Conservation (phyloP, 2,113 vertebrate genomes). For the Centropus bengalensis region DNA sequence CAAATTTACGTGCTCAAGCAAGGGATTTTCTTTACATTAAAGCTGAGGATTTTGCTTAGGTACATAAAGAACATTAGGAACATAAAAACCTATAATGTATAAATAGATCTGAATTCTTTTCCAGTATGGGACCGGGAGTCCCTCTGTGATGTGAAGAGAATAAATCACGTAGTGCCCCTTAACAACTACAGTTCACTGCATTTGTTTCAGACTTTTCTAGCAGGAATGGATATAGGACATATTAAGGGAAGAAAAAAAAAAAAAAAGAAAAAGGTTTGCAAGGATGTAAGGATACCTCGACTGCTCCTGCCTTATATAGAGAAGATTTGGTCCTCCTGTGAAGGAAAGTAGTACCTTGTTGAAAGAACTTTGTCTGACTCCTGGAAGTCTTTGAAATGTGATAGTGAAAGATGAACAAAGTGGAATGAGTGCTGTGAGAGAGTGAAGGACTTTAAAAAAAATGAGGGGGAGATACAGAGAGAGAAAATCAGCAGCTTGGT, state of each 20-base stretch:
- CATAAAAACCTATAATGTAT: not conserved
- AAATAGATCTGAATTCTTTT: not conserved
- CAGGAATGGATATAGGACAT: not conserved
- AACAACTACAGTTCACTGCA: not conserved
- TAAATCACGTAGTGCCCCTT: not conserved
- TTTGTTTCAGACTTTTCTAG: not conserved
- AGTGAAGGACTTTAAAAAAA: not conserved
- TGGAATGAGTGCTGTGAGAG: not conserved
- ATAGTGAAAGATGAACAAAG: conserved; percentile 34
- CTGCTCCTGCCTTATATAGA: not conserved
- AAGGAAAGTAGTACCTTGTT: not conserved
- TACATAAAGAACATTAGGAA: not conserved
- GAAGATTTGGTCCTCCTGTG: conserved; percentile 13
- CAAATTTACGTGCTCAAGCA: not conserved
- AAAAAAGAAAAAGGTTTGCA: not conserved
- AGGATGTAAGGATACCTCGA: not conserved
- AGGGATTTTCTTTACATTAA: not conserved
- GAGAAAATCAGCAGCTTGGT: not conserved
- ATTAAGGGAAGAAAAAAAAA: not conserved
- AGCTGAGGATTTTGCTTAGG: not conserved
- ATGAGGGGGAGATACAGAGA: not conserved
- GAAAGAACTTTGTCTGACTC: conserved; percentile 34
- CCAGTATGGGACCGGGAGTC: not conserved
- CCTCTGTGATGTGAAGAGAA: not conserved
- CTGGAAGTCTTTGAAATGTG: conserved; percentile 38